Evolutionary conservation across 2,113 vertebrate species (phyloP).

Genomic region (Panthera tigris): DNA sequence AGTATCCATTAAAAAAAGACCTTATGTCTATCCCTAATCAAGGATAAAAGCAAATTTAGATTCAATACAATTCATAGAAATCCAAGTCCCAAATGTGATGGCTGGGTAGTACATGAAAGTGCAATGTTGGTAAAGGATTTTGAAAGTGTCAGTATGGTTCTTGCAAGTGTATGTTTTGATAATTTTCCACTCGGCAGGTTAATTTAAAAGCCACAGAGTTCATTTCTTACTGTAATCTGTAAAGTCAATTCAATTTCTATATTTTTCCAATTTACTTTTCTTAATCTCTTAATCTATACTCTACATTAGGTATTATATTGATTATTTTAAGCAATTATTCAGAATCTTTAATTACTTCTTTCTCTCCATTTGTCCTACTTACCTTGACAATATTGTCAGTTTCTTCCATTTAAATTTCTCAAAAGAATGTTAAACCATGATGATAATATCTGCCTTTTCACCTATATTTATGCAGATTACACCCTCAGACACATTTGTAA

Average conservation of each 20-base stretch:
- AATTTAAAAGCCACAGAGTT: not conserved
- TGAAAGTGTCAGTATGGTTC: not conserved
- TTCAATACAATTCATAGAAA: not conserved
- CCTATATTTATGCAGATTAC: not conserved
- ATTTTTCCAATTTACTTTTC: slow-evolving; percentile 26
- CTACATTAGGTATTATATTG: not conserved
- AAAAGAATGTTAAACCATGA: not conserved
- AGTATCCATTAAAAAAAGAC: not conserved
- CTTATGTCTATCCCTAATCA: not conserved
- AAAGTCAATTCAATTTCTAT: not conserved
- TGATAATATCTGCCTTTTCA: not conserved
- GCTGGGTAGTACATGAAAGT: not conserved
- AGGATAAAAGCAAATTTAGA: not conserved
- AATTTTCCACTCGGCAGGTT: not conserved
- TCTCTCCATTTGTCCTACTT: not conserved
- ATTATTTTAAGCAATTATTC: slow-evolving; percentile 52
- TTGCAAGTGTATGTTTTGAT: not conserved
- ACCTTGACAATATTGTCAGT: slow-evolving; percentile 5
- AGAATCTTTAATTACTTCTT: slow-evolving; percentile 26
- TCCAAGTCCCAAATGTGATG: not conserved
- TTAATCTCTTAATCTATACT: not conserved
- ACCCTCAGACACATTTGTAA: not conserved
- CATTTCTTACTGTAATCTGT: not conserved
- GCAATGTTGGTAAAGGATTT: not conserved
- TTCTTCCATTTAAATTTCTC: slow-evolving; percentile 26